Evolutionary conservation across 64 coral and sea anemone genomes (phyloP), one percentile per base, ranked within the genome.

Genomic region (Stylophora pistillata): DNA sequence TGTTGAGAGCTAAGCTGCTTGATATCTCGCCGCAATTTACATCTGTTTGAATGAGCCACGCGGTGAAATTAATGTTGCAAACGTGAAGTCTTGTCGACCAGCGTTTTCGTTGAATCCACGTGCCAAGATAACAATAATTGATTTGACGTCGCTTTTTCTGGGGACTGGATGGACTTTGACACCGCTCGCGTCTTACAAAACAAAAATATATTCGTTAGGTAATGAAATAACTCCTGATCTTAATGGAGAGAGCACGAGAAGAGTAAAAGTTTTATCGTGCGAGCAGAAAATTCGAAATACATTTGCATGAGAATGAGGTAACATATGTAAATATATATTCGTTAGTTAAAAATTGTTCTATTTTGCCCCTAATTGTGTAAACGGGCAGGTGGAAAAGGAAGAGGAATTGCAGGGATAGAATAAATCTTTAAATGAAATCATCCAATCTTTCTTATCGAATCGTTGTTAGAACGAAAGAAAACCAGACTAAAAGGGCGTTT

Each of bases 221-320:
- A 20, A 31, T 16, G n/a, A 7, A 78, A 78, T 21, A 56, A 53
- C 20, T 56, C 53, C 75, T 26, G 27, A 14, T 4, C 64, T 60
- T 68, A 10, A n/a, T 78, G 37, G 37, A 28, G 56, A 10, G 56
- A 78, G 53, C 75, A 13, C 12, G 77, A 27, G 9, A 33, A 58
- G 20, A 14, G 14, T 16, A 29, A 23, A 15, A 31, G 53, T 31
- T 60, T 60, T 58, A 59, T 15, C 18, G 26, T 56, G 56, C 14
- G 77, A 47, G 7, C 37, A 47, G 31, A 78, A 59, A 31, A 34
- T 28, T 57, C 21, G 16, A 1, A 20, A 29, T 59, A 32, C 15
- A 79, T 79, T 61, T 79, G 77, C 77, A 79, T 79, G 55, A 59
- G 55, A 79, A 79, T 79, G 77, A 79, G 55, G 32, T 33, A n/a